These are phyloP conservation scores for Leptinotarsa tumamoca DNA, from an alignment of 2,888 invertebrate species.

Conservation along the genomic window DNA sequence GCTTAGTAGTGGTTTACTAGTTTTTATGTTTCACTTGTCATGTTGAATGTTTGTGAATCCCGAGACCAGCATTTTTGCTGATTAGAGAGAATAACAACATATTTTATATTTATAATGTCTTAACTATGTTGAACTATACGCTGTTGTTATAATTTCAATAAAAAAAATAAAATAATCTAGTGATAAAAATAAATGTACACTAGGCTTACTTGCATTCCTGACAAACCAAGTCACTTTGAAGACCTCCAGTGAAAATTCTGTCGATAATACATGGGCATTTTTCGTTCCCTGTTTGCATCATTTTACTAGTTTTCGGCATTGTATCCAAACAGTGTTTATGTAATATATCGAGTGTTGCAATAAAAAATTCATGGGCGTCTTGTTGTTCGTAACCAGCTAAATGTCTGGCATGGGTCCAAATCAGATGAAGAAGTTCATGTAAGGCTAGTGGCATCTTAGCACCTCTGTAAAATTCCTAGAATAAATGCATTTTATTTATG, in stretches of 20 bases:
- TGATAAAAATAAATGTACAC: background rate
- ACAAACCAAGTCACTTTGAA: slow-evolving; percentile 97
- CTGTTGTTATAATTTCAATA: too few relatives aligned
- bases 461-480: slow-evolving; percentile 91
- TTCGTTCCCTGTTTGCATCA: slow-evolving; percentile 45
- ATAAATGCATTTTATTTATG: slow-evolving; percentile 22
- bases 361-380: slow-evolving; percentile 99
- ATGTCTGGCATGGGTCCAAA: slow-evolving; percentile 97
- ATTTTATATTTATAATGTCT: too few relatives aligned
- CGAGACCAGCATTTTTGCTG: too few relatives aligned
- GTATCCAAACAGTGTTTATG: slow-evolving; percentile 79
- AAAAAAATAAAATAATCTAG: too few relatives aligned
- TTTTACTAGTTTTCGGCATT: slow-evolving; percentile 51
- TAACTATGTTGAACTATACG: too few relatives aligned
- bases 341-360: slow-evolving; percentile 92
- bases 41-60: too few relatives aligned
- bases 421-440: slow-evolving; percentile 89
- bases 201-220: slow-evolving; percentile 84
- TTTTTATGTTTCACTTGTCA: too few relatives aligned
- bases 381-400: slow-evolving; percentile 97
- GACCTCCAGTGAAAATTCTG: slow-evolving; percentile 94
- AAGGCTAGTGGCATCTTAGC: slow-evolving; percentile 88
- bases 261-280: slow-evolving; percentile 95
- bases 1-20: too few relatives aligned
- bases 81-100: too few relatives aligned